Conservation (phyloP, 1,140 invertebrate genomes). For the Drosophila truncata region DNA sequence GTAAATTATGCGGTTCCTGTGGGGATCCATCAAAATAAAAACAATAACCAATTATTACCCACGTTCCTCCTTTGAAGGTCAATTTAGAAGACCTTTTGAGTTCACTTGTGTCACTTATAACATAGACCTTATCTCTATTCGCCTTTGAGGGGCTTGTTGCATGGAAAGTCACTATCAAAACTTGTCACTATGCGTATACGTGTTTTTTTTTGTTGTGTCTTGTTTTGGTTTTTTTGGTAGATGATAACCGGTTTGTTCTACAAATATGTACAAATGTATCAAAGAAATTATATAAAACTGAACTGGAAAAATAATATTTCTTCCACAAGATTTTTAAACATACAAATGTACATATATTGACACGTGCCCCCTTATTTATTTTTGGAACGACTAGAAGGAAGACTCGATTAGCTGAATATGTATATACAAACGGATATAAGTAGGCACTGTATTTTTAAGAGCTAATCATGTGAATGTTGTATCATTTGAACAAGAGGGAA, state of each 20-base stretch:
- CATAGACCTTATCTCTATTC: conserved; percentile 9
- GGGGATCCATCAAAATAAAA: conserved; percentile 60
- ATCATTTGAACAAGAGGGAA: conserved; percentile 7
- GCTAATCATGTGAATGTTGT: conserved; percentile 1
- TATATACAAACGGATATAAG: conserved; percentile 26
- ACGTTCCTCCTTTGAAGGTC: conserved; percentile 58
- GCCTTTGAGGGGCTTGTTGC: conserved; percentile 37
- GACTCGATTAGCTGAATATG: conserved; percentile 56
- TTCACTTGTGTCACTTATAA: not conserved
- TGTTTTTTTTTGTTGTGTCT: conserved; percentile 17
- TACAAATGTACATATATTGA: conserved; percentile 10
- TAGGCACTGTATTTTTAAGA: conserved; percentile 17
- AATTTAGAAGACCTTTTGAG: conserved; percentile 10
- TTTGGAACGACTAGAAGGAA: conserved; percentile 42
- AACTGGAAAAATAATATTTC: conserved; percentile 51
- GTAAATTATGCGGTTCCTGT: conserved; percentile 73
- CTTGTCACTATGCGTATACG: conserved; percentile 39
- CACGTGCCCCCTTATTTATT: conserved; percentile 70
- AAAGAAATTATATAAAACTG: conserved; percentile 40
- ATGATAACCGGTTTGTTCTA: conserved; percentile 72
- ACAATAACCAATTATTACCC: conserved; percentile 40
- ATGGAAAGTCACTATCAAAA: conserved; percentile 68
- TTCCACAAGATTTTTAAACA: conserved; percentile 5
- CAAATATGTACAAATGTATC: conserved; percentile 25
- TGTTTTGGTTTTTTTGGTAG: conserved; percentile 50